Evolutionary conservation across 2,113 vertebrate genomes (phyloP).

Genomic region (Otis tarda): DNA sequence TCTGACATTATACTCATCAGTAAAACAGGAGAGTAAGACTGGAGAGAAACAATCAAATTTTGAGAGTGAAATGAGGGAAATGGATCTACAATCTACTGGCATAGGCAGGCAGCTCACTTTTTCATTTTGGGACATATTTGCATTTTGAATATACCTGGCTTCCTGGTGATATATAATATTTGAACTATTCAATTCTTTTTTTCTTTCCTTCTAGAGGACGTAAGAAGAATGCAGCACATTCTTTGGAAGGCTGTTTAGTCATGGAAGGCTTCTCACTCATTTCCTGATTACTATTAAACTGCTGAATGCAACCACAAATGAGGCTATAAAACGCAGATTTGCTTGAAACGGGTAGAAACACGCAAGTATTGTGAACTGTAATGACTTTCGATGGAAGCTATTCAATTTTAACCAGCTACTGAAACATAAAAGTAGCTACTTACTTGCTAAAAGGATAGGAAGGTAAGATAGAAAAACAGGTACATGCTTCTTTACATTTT

Average conservation of each 20-base stretch:
- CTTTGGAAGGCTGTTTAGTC: neutral
- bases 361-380: slow-evolving; percentile 6
- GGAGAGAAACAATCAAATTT: slow-evolving; percentile 40
- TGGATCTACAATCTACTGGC: slow-evolving; percentile 5
- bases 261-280: neutral
- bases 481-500: slow-evolving; percentile 8
- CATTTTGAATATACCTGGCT: slow-evolving; percentile 45
- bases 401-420: slow-evolving; percentile 31
- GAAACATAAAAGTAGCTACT: neutral
- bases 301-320: slow-evolving; percentile 29
- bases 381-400: neutral
- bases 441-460: neutral
- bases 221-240: slow-evolving; percentile 19
- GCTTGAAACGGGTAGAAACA: slow-evolving; percentile 2
- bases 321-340: slow-evolving; percentile 19
- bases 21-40: slow-evolving; percentile 31
- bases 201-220: neutral
- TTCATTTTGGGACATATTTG: slow-evolving; percentile 1
- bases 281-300: slow-evolving; percentile 33
- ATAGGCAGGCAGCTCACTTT: slow-evolving; percentile 14
- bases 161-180: slow-evolving; percentile 33
- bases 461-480: neutral
- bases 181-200: slow-evolving; percentile 7
- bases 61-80: slow-evolving; percentile 26
- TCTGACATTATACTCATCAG: neutral